phyloP scores from a whole-genome alignment of 2,797 vertebrate species.

The Erithacus rubecula region DNA sequence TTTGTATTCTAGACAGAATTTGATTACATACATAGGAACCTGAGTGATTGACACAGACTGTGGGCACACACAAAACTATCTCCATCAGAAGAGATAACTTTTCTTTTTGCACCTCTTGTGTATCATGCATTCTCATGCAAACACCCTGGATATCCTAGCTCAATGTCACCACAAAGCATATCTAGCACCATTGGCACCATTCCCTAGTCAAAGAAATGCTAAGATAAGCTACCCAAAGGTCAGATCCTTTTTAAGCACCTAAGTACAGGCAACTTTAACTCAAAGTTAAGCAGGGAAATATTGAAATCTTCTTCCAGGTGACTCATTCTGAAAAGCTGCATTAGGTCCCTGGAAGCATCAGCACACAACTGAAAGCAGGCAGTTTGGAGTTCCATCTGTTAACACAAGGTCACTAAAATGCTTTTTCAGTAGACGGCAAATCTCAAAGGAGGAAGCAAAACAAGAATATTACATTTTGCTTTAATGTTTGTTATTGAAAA shows the following conservation, averaged over 20 bases:
- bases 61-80: background rate
- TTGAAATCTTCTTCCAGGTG: background rate
- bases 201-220: background rate
- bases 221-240: background rate
- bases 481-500: background rate
- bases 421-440: rapidly evolving
- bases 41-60: background rate
- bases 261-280: background rate
- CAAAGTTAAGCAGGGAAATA: background rate
- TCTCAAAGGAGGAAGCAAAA: background rate
- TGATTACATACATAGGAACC: background rate
- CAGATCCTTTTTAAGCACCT: background rate
- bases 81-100: background rate
- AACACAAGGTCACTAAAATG: background rate
- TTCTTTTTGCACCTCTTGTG: background rate
- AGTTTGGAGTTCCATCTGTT: background rate
- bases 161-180: background rate
- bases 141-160: background rate
- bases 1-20: background rate
- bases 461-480: background rate
- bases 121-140: background rate
- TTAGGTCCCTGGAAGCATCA: background rate
- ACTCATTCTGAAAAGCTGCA: background rate
- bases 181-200: background rate
- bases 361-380: background rate